Conservation (phyloP, 1,140 invertebrate species). For the Neodiprion virginianus region DNA sequence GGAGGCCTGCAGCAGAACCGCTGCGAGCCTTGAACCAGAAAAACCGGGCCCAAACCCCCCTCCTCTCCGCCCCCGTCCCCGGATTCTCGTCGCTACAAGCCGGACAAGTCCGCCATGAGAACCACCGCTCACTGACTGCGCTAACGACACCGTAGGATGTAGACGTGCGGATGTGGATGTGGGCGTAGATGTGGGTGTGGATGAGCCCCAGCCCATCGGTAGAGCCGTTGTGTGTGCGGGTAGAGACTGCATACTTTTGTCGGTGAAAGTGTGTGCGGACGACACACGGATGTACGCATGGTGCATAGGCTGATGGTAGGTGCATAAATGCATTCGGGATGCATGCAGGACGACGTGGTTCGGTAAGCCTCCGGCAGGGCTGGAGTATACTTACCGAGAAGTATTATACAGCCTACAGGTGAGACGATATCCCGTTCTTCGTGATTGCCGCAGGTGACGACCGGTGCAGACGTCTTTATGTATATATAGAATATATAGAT, state of each 20-base stretch:
- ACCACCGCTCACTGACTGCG: not conserved
- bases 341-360: not conserved
- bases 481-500: too few species aligned
- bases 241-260: too few species aligned
- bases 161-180: not conserved
- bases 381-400: not conserved
- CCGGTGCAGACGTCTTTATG: not conserved
- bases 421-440: not conserved
- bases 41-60: conserved; percentile 48
- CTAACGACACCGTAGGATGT: not conserved
- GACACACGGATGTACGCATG: not conserved
- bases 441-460: not conserved
- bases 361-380: too few species aligned
- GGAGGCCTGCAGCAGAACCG: conserved; percentile 29
- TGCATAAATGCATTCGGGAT: not conserved
- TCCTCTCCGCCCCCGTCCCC: conserved; percentile 27
- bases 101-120: conserved; percentile 8
- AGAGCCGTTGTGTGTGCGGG: too few species aligned
- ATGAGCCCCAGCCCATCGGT: too few species aligned
- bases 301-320: not conserved
- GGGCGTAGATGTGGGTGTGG: not conserved
- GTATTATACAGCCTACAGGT: not conserved
- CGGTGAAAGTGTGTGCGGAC: too few species aligned
- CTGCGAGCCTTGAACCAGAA: conserved; percentile 49
- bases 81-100: conserved; percentile 14